Base-by-base conservation (phyloP, 2,797 vertebrate species). In the Xerus rutilus region DNA sequence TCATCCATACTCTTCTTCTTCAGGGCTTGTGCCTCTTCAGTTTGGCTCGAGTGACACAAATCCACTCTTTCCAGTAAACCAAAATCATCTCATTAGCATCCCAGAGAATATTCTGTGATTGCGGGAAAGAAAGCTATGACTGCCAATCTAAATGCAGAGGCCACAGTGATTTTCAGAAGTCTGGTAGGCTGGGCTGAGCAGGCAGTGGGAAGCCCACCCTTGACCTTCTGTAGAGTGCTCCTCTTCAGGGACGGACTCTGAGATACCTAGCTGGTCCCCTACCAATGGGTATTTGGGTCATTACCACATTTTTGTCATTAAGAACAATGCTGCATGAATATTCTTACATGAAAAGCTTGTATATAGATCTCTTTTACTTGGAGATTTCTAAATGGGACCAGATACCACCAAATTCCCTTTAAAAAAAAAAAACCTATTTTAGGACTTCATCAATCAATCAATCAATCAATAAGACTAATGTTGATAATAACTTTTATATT, bases 1-100 rank as follows among this genome's bases (percentile, higher is more conserved):
- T 9, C 35, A 32, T 2, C 65, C 9, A 3, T 43, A 0, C 0
- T 54, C 57, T 67, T 21, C 30, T 23, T n/a, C 12, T 13, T 69
- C 6, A 62, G 35, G 47, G 15, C n/a, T 67, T 23, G 2, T 79
- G 74, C 86, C 72, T 84, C 76, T 96, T 93, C 20, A 62, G 83
- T 94, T n/a, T 91, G 5, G 0, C 45, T 88, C 49, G 30, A 93
- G 89, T 79, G 57, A 93, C 17, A 62, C 73, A 95, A 94, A 96
- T 64, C 91, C 70, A 62, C 70, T 89, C 86, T 69, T 78, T 11
- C 88, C 85, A 45, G 43, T 69, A 83, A 94, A 91, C 92, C 32
- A 78, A 90, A 95, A 90, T 92, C 91, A 15, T 85, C 89, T 95
- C 76, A 91, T 89, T 94, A 92, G 79, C 91, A 82, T 87, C 43